phyloP scores from a whole-genome alignment of 1,140 invertebrate species.

The Sitophilus oryzae region DNA sequence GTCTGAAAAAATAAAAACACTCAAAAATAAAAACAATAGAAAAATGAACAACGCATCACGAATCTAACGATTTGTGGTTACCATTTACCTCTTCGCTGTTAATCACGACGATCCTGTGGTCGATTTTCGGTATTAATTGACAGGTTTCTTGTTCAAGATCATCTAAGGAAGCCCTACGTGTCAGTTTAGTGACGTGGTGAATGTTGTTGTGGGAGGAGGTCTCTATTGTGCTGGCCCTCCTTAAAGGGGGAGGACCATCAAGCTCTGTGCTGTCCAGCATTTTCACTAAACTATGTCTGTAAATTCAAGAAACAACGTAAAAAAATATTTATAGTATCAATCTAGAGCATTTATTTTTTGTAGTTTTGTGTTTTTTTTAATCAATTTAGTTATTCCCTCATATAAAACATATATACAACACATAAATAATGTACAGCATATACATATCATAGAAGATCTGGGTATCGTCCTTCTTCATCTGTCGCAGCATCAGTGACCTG shows the following conservation, averaged over 20 bases:
- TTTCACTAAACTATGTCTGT: slow-evolving; percentile 67
- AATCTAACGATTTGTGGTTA: background rate
- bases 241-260: slow-evolving; percentile 59
- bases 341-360: background rate
- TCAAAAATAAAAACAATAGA: slow-evolving; percentile 6
- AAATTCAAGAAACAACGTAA: slow-evolving; percentile 15
- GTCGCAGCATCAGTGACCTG: too few relatives aligned
- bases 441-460: too few relatives aligned
- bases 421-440: too few relatives aligned
- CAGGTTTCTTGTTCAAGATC: slow-evolving; percentile 71
- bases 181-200: slow-evolving; percentile 47
- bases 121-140: slow-evolving; percentile 65
- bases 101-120: slow-evolving; percentile 69
- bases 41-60: background rate
- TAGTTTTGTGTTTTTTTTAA: too few relatives aligned
- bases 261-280: slow-evolving; percentile 63
- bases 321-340: slow-evolving; percentile 5
- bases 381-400: too few relatives aligned
- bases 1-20: background rate
- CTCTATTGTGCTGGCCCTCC: slow-evolving; percentile 45
- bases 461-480: too few relatives aligned
- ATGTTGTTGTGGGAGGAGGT: slow-evolving; percentile 21
- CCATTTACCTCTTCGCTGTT: slow-evolving; percentile 58
- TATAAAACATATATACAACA: too few relatives aligned
- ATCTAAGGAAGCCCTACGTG: slow-evolving; percentile 66